Conservation (phyloP, 2,797 vertebrate species). For the Liasis olivaceus region DNA sequence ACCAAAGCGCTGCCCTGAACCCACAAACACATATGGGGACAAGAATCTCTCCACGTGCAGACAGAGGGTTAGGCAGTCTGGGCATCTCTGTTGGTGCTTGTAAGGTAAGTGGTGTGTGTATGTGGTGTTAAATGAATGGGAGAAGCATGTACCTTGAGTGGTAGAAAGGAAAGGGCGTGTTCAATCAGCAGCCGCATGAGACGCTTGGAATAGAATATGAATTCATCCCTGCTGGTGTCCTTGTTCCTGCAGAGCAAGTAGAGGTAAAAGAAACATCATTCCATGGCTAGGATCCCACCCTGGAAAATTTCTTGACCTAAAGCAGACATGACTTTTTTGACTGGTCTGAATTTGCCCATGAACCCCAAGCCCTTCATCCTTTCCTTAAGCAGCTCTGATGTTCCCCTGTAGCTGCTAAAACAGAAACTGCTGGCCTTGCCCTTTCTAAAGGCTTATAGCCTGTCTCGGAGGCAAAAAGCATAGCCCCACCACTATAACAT, state of each 20-base stretch:
- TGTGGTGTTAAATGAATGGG: not conserved
- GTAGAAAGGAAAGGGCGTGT: constrained; percentile 90
- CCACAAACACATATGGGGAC: not conserved
- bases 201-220: constrained; percentile 95
- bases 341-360: not conserved
- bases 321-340: accelerated
- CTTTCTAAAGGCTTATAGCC: not conserved
- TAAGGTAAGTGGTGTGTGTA: not conserved
- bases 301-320: not conserved
- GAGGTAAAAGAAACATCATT: not conserved
- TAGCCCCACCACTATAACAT: not conserved
- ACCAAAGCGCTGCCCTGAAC: not conserved
- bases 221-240: constrained; percentile 90
- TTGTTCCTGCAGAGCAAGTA: constrained; percentile 79
- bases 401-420: not conserved
- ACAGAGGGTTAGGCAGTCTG: not conserved
- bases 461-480: not conserved
- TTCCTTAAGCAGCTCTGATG: not conserved
- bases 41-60: not conserved
- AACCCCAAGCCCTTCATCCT: accelerated
- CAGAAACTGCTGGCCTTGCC: not conserved
- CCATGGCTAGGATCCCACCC: not conserved
- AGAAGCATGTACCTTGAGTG: constrained; percentile 78
- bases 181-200: constrained; percentile 91
- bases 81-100: not conserved